Evolutionary conservation across 1,140 invertebrate species (phyloP).

Genomic region (Drosophila tsacasi): DNA sequence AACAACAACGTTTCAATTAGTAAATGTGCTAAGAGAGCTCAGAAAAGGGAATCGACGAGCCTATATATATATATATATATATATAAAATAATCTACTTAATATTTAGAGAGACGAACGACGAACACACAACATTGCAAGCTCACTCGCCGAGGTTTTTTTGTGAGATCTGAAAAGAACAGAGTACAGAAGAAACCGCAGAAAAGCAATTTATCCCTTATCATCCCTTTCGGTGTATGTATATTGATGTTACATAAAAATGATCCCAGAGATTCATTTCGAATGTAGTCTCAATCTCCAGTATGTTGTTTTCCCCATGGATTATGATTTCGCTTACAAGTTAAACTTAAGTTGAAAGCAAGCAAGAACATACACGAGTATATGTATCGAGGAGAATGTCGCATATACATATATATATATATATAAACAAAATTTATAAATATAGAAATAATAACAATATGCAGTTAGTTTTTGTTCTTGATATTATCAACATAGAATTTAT

Average conservation of each 20-base stretch:
- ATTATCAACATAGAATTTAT: conserved; percentile 63
- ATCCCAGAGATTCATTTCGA: conserved; percentile 46
- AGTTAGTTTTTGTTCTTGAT: conserved; percentile 69
- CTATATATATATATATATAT: conserved; percentile 35
- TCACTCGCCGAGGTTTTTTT: conserved; percentile 77
- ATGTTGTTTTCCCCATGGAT: conserved; percentile 58
- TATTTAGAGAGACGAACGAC: conserved; percentile 42
- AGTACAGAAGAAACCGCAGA: conserved; percentile 11
- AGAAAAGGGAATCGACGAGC: conserved; percentile 15
- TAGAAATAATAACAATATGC: conserved; percentile 44
- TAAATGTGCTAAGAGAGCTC: conserved; percentile 75
- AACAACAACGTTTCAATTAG: conserved; percentile 81
- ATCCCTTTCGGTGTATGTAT: conserved; percentile 49
- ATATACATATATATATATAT: conserved; percentile 41
- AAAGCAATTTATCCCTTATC: conserved; percentile 41
- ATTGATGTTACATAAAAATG: conserved; percentile 45
- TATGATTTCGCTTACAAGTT: conserved; percentile 70
- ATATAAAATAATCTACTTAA: conserved; percentile 62
- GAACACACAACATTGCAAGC: conserved; percentile 51
- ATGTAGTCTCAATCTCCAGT: conserved; percentile 67
- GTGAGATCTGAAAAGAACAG: conserved; percentile 18
- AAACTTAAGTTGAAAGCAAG: conserved; percentile 66
- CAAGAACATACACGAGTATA: conserved; percentile 28
- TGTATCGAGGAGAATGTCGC: conserved; percentile 34
- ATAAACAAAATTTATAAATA: conserved; percentile 35